Evolutionary conservation across 2,797 vertebrate species (phyloP).

Genomic region (Syndactyla subalaris): DNA sequence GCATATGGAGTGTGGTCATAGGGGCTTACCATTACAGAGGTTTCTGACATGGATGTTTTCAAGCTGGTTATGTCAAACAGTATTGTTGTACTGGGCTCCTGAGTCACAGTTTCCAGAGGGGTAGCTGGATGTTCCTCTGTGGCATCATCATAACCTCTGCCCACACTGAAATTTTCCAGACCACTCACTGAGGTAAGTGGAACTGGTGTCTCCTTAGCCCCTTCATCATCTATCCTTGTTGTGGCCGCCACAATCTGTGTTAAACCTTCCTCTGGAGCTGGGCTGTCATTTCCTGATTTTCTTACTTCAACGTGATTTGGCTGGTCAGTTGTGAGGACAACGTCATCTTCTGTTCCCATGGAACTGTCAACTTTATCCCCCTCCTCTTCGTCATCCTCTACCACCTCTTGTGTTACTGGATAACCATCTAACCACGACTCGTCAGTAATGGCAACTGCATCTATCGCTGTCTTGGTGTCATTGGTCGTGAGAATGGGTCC

Average conservation of each 20-base stretch:
- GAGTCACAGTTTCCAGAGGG: slow-evolving; percentile 25
- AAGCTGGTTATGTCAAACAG: slow-evolving; percentile 59
- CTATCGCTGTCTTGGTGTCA: slow-evolving; percentile 64
- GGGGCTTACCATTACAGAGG: slow-evolving; percentile 49
- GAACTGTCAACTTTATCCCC: slow-evolving; percentile 76
- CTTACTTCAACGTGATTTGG: slow-evolving; percentile 76
- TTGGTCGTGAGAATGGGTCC: slow-evolving; percentile 73
- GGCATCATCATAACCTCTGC: not conserved
- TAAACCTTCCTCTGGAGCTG: slow-evolving; percentile 24
- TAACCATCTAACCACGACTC: slow-evolving; percentile 93
- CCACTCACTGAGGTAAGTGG: slow-evolving; percentile 42
- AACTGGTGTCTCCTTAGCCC: not conserved
- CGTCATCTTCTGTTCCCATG: slow-evolving; percentile 67
- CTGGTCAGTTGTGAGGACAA: slow-evolving; percentile 59
- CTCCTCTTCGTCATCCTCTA: slow-evolving; percentile 66
- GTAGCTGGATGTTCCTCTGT: slow-evolving; percentile 30
- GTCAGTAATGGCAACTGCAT: slow-evolving; percentile 77
- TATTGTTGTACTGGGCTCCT: not conserved
- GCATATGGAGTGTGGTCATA: slow-evolving; percentile 28
- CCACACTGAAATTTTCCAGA: slow-evolving; percentile 65
- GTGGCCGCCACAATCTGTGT: slow-evolving; percentile 50
- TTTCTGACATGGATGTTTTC: slow-evolving; percentile 65
- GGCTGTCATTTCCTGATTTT: not conserved
- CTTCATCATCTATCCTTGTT: slow-evolving; percentile 7
- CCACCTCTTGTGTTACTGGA: slow-evolving; percentile 79